Conservation (phyloP, 2,113 vertebrate species). For the Cochlearius cochlearius region DNA sequence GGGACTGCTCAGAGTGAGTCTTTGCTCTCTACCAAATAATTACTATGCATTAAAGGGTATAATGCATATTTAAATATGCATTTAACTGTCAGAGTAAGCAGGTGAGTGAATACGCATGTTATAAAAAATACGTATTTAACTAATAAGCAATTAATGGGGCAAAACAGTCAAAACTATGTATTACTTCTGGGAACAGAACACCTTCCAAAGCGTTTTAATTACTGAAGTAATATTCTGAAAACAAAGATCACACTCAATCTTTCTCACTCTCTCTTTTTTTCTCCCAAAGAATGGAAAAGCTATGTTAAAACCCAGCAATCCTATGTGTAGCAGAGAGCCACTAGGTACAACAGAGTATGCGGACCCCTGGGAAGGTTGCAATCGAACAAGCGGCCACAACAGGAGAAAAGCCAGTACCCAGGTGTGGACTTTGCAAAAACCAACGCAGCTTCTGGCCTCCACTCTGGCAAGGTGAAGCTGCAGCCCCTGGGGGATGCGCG, state of each 20-base stretch:
- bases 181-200: conserved; percentile 47
- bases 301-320: neutral
- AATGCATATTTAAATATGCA: conserved; percentile 45
- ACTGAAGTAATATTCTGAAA: neutral
- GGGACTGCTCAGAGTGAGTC: neutral
- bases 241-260: neutral
- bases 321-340: fast-evolving
- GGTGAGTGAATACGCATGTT: conserved; percentile 57
- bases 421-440: neutral
- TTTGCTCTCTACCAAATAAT: neutral
- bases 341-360: fast-evolving
- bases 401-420: neutral
- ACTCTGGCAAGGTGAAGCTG: fast-evolving
- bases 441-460: neutral
- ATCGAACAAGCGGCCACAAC: fast-evolving
- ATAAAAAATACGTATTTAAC: conserved; percentile 61
- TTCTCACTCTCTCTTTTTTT: neutral
- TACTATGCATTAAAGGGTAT: conserved; percentile 6
- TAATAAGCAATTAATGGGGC: conserved; percentile 65
- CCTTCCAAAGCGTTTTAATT: conserved; percentile 53
- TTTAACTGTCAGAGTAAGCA: conserved; percentile 53
- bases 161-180: conserved; percentile 59
- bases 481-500: fast-evolving
- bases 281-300: neutral
- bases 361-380: neutral